Base-by-base conservation (phyloP, 2,888 invertebrate genomes). In the Tipula vernalis region DNA sequence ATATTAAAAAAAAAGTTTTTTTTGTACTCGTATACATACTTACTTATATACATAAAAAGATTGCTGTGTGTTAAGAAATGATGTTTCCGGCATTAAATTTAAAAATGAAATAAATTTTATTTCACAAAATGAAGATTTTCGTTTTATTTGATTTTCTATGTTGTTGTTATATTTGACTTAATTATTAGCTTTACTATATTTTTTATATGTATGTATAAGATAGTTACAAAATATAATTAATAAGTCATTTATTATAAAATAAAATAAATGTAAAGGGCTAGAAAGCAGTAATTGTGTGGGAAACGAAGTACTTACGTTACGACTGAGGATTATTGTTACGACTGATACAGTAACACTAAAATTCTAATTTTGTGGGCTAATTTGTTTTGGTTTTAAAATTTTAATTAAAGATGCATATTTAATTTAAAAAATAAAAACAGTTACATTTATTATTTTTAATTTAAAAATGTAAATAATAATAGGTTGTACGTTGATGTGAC, bases 41-140 rank as follows among this genome's bases (percentile, higher is more conserved):
- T 28, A 28, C n/a, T n/a, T 28, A 28, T 28, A 28, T 28, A 28
- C 28, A 28, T 28, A 57, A 57, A 15, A 71, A 71, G 28, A 71
- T 71, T 71, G 18, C 28, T 18, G 71, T 71, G 71, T 71, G 71
- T 18, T 71, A 71, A 71, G 71, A 71, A 71, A 71, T 71, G 71
- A 71, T 71, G 71, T 71, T 71, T 71, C 71, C 71, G 71, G 71
- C 71, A 71, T 71, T 71, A 71, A 71, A 71, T 71, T 71, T 41
- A 41, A 85, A 85, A 85, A 83, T 83, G 36, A 83, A 83, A 83
- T 83, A 83, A 83, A 39, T 83, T 83, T 83, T 83, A 83, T 83
- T 85, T 85, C 4, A 41, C 85, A 85, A 85, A 42, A 42, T 85
- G 18, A 85, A 42, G 18, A 42, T 42, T 85, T 85, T 85, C 12